Conservation (phyloP, 2,888 invertebrate species). For the Cynaeus angustus region DNA sequence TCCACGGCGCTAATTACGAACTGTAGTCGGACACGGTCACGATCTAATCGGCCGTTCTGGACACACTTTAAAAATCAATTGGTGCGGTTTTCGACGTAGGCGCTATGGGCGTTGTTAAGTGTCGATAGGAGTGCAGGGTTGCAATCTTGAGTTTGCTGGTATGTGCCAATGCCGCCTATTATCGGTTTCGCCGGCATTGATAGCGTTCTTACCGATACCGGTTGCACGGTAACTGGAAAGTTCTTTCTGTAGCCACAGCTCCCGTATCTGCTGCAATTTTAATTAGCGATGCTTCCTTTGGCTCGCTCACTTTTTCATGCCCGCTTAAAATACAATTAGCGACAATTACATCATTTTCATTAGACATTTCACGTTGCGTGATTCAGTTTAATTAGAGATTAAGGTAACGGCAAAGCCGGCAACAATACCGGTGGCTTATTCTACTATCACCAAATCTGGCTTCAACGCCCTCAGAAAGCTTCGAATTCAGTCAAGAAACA, state of each 20-base stretch:
- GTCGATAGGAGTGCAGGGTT: slow-evolving; percentile 47
- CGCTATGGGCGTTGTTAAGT: slow-evolving; percentile 48
- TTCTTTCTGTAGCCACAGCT: slow-evolving; percentile 4
- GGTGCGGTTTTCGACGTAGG: slow-evolving; percentile 50
- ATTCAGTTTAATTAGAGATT: slow-evolving; percentile 46
- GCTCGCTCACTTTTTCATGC: slow-evolving; percentile 35
- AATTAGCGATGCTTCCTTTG: slow-evolving; percentile 38
- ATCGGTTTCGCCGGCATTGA: slow-evolving; percentile 42
- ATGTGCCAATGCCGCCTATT: slow-evolving; percentile 44
- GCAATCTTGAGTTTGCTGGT: slow-evolving; percentile 42
- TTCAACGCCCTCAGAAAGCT: slow-evolving; percentile 24
- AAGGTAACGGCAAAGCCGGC: slow-evolving; percentile 32
- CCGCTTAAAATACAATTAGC: slow-evolving; percentile 43
- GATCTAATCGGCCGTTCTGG: slow-evolving; percentile 48
- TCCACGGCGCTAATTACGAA: slow-evolving; percentile 47
- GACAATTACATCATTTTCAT: slow-evolving; percentile 49
- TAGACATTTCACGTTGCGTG: slow-evolving; percentile 46
- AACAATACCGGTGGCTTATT: slow-evolving; percentile 32
- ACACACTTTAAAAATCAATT: slow-evolving; percentile 51
- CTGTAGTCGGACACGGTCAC: slow-evolving; percentile 48
- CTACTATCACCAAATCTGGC: slow-evolving; percentile 37
- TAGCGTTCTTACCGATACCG: slow-evolving; percentile 43
- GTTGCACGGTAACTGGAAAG: slow-evolving; percentile 30
- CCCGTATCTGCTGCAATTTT: slow-evolving; percentile 38
- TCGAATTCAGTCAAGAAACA: slow-evolving; percentile 19